Base-by-base conservation (phyloP, 2,113 vertebrate genomes). In the human (Homo sapiens) region DNA sequence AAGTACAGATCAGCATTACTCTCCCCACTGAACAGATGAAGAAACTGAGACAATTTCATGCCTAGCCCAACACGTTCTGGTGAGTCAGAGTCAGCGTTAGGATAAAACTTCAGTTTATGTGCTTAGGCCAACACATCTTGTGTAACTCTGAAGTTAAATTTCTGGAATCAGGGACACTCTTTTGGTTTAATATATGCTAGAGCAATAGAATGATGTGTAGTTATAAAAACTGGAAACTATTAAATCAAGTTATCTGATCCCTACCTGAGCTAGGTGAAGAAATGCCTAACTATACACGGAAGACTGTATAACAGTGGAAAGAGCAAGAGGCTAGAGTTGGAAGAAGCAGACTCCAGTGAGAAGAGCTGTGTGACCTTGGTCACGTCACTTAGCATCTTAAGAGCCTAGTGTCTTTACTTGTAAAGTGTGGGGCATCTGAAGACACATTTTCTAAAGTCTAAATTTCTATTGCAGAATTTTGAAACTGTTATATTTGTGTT, bases 11-110 rank as follows among this genome's bases (percentile, higher is more conserved):
- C 76, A 98, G 81, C 87, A 85, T 90, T 92, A 90, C 35, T 90
- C 50, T 92, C 79, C 32, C 88, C 43, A 90, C 48, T 70, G 59
- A 95, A 30, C 52, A 93, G 81, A 91, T 91, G 81, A 97, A 93
- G 96, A 97, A 98, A 94, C 68, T 38, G 66, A 96, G 90, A 92
- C 64, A 90, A 76, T 94, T 97, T 84, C 52, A 7, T 95, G 87
- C 93, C 43, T 78, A 94, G 64, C 11, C 43, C 40, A 85, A 25
- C 25, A 48, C 40, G 22, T 96, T 38, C 68, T 82, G 70, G 43
- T 97, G 79, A 97, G 81, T 96, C 82, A 96, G 57, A 78, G 66
- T 6, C 57, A 95, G 73, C 78, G 66, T 88, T 61, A 93, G 85
- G 83, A 90, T 94, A 90, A 97, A 90, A 93, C 17, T 59, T 72